Evolutionary conservation across 1,140 invertebrate species (phyloP), one percentile per base, ranked within the genome.

Genomic region (Parapsyche elsis): DNA sequence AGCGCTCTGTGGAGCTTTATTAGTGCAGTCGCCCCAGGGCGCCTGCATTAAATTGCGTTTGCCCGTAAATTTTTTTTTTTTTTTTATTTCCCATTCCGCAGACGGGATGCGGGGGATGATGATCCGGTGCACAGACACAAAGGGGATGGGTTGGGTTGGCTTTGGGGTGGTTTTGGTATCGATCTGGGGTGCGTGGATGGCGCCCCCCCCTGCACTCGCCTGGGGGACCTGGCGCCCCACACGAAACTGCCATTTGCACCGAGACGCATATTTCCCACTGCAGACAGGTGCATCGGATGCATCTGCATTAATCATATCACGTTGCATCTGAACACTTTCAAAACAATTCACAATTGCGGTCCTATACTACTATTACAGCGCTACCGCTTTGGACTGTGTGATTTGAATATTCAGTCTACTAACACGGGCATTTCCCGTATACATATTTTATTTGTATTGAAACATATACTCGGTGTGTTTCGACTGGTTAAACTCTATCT

Each of bases 171-270:
- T n/a, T n/a, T n/a, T 46, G 19, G 30, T 78, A 78, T 78, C 76
- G 76, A 78, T 78, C 67, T 70, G 76, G 38, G 26, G 76, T 77
- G 76, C 76, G 76, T 77, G 76, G 57, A 19, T 44, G 61, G 14
- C 57, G 2, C 59, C 59, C 16, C 49, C 12, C 49, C 57, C 57
- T 21, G n/a, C 57, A 61, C 57, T 19, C 16, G 49, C 49, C 12
- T 16, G 12, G 57, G 57, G 57, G 57, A n/a, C 57, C 57, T 61
- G 14, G 57, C 49, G 49, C 64, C 64, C 64, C 64, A 61, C 59
- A 61, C n/a, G 59, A 23, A 61, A 67, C 64, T 67, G 64, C 64
- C 64, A 67, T 67, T 67, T 67, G 64, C 64, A 67, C 64, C 64
- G 21, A 19, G 64, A 67, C 64, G 64, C 64, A 67, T 67, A 67